Conservation (phyloP, 2,113 vertebrate species). For the Chascanopsetta lugubris region DNA sequence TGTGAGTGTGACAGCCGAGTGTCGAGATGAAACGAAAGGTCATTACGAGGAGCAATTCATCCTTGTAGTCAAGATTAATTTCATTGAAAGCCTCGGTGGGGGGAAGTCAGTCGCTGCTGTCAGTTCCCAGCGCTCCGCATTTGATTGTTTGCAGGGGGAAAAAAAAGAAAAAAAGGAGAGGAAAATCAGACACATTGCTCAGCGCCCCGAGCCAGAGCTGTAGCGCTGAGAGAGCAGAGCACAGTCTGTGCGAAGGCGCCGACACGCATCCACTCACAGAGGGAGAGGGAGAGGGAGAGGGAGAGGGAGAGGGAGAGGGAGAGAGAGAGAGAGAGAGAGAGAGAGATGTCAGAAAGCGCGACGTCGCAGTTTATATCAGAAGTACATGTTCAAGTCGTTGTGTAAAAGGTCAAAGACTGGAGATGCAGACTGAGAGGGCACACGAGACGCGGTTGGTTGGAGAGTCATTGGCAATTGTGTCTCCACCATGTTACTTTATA, state of each 20-base stretch:
- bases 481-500: too few relatives aligned
- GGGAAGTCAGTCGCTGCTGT: neutral
- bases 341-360: neutral
- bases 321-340: too few relatives aligned
- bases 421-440: too few relatives aligned
- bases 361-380: neutral
- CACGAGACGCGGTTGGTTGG: too few relatives aligned
- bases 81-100: neutral
- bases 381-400: neutral
- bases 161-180: neutral
- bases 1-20: neutral
- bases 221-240: neutral
- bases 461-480: too few relatives aligned
- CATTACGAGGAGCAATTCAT: neutral
- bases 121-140: neutral
- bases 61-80: conserved; percentile 3
- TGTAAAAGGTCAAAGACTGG: neutral
- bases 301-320: too few relatives aligned
- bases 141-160: neutral
- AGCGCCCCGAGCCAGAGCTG: neutral
- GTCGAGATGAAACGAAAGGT: neutral
- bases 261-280: neutral
- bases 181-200: neutral
- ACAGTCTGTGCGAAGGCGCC: neutral
- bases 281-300: too few relatives aligned